phyloP scores from a whole-genome alignment of 2,113 vertebrate genomes.

The Labrus mixtus region DNA sequence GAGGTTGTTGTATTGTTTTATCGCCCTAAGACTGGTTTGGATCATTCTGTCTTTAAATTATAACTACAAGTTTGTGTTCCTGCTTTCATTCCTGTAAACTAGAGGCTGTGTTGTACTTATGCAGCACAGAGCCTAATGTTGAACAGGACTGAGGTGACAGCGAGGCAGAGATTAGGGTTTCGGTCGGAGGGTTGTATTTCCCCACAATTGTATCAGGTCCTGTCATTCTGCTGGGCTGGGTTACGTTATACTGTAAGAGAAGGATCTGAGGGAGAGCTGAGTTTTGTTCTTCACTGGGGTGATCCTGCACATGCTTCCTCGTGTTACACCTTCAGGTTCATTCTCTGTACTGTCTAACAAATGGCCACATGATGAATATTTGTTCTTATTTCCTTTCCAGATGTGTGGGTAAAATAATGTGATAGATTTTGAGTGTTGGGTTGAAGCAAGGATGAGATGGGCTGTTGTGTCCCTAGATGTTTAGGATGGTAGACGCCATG shows the following conservation, averaged over 20 bases:
- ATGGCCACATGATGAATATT: neutral
- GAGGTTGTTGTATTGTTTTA: too few relatives aligned
- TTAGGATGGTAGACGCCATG: conserved; percentile 21
- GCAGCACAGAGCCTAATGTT: conserved; percentile 16
- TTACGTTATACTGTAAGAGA: conserved; percentile 57
- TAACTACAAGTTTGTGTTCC: too few relatives aligned
- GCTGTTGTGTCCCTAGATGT: neutral
- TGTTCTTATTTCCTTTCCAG: neutral
- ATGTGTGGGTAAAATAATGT: neutral
- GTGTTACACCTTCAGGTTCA: conserved; percentile 7
- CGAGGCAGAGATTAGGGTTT: conserved; percentile 67
- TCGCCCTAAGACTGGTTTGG: too few relatives aligned
- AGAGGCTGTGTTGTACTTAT: conserved; percentile 20
- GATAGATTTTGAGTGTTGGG: neutral
- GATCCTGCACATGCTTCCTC: conserved; percentile 28
- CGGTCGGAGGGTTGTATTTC: conserved; percentile 70
- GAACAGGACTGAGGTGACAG: conserved; percentile 41
- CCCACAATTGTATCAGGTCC: conserved; percentile 55
- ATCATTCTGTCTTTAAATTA: too few relatives aligned
- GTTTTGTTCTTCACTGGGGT: conserved; percentile 58
- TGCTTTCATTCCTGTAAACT: neutral
- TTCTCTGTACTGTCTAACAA: neutral
- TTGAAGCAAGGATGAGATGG: neutral
- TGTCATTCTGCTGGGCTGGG: conserved; percentile 66
- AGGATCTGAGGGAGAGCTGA: conserved; percentile 57